These are phyloP conservation scores for Perca fluviatilis DNA, from an alignment of 2,113 vertebrate genomes.

Conservation along the genomic window DNA sequence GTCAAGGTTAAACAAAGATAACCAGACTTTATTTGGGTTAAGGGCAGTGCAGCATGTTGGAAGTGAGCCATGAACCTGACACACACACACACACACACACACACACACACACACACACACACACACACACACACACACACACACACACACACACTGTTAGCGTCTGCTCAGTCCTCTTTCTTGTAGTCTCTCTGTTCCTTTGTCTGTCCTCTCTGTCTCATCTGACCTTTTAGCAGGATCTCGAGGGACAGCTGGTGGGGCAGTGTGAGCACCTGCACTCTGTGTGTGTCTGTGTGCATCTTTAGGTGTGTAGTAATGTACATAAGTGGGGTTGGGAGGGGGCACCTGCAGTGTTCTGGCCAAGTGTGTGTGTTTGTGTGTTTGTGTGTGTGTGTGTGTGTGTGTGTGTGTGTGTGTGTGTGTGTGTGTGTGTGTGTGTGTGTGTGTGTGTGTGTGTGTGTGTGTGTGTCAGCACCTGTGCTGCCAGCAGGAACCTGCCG, in stretches of 20 bases:
- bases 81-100: conserved; percentile 43
- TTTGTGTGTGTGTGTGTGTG: conserved; percentile 35
- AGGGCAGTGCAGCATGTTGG: conserved; percentile 66
- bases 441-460: conserved; percentile 41
- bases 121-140: conserved; percentile 37
- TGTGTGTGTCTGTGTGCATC: conserved; percentile 29
- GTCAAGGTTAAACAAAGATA: conserved; percentile 76
- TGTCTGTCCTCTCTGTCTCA: conserved; percentile 72
- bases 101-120: conserved; percentile 45
- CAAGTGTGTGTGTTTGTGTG: conserved; percentile 23
- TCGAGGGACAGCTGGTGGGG: conserved; percentile 71
- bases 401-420: conserved; percentile 20
- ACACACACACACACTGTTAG: conserved; percentile 49
- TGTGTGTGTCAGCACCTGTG: conserved; percentile 72
- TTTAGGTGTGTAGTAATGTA: conserved; percentile 38
- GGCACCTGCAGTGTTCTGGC: conserved; percentile 47
- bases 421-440: conserved; percentile 37
- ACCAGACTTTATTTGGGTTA: conserved; percentile 74
- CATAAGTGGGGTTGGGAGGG: conserved; percentile 44
- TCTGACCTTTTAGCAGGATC: conserved; percentile 58
- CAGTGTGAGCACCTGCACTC: conserved; percentile 71
- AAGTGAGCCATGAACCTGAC: conserved; percentile 53
- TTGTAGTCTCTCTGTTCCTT: conserved; percentile 52
- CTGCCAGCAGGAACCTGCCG: conserved; percentile 69
- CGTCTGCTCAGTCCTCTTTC: conserved; percentile 52